Conservation (phyloP, 2,888 invertebrate species). For the Hydrotaea cyrtoneurina region DNA sequence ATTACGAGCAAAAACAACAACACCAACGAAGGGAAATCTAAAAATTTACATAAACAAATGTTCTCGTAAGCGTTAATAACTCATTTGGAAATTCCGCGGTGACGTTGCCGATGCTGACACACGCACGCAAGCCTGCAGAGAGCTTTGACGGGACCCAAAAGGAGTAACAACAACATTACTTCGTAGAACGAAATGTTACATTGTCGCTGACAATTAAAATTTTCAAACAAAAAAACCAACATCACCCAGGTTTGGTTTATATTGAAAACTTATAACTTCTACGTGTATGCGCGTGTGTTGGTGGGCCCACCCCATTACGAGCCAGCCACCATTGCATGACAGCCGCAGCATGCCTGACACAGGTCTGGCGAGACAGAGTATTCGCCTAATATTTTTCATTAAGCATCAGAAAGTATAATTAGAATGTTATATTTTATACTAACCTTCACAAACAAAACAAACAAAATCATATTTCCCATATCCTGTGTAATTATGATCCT, state of each 20-base stretch:
- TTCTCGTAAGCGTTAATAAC: slow-evolving; percentile 75
- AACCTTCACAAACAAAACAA: slow-evolving; percentile 49
- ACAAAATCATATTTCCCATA: slow-evolving; percentile 41
- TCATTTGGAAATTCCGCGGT: slow-evolving; percentile 78
- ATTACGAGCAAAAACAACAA: not conserved
- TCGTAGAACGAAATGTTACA: slow-evolving; percentile 49
- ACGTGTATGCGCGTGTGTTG: not conserved
- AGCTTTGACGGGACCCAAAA: not conserved
- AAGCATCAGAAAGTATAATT: slow-evolving; percentile 56
- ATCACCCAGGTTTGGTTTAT: slow-evolving; percentile 53
- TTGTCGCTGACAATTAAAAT: slow-evolving; percentile 78
- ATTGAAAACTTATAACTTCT: slow-evolving; percentile 22
- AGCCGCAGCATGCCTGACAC: slow-evolving; percentile 59
- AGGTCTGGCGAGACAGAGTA: slow-evolving; percentile 29
- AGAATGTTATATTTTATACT: slow-evolving; percentile 65
- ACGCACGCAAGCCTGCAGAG: not conserved
- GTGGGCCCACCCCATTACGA: not conserved
- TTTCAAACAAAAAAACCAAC: slow-evolving; percentile 55
- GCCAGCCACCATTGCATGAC: not conserved
- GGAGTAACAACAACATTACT: slow-evolving; percentile 1
- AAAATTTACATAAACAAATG: slow-evolving; percentile 64
- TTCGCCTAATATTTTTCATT: slow-evolving; percentile 34
- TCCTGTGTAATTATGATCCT: slow-evolving; percentile 58
- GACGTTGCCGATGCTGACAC: slow-evolving; percentile 48
- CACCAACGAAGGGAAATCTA: not conserved